Conservation (phyloP, 2,113 vertebrate species). For the Hepsetus odoe region DNA sequence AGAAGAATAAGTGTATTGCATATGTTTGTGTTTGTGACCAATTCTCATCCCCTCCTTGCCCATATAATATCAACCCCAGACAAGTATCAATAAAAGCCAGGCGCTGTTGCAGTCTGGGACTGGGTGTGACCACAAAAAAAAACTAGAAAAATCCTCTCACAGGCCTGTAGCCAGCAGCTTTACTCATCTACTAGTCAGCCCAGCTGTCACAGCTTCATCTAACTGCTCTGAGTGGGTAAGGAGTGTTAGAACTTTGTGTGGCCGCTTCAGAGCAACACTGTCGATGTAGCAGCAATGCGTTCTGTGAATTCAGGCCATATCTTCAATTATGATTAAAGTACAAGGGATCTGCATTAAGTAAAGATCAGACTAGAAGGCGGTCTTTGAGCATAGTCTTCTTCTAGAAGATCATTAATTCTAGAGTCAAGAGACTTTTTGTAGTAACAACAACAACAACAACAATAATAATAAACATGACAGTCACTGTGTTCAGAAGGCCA, state of each 20-base stretch:
- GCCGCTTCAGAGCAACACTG: background rate
- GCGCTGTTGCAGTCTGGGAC: conserved; percentile 17
- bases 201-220: background rate
- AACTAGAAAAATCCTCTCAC: background rate
- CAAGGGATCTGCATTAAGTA: no score
- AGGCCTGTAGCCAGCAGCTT: background rate
- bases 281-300: background rate
- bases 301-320: no score
- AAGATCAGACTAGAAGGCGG: no score
- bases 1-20: conserved; percentile 27
- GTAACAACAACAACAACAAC: no score
- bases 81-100: conserved; percentile 45
- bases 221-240: background rate
- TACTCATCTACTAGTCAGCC: background rate
- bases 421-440: no score
- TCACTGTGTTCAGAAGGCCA: no score
- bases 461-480: no score
- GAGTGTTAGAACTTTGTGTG: background rate
- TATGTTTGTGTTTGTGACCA: conserved; percentile 43
- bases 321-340: no score
- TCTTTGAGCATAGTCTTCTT: no score
- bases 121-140: conserved; percentile 7
- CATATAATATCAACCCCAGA: conserved; percentile 39
- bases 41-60: background rate
- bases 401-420: no score